These are phyloP conservation scores for Gnatocerus cornutus DNA, from an alignment of 2,888 invertebrate species.

Conservation along the genomic window DNA sequence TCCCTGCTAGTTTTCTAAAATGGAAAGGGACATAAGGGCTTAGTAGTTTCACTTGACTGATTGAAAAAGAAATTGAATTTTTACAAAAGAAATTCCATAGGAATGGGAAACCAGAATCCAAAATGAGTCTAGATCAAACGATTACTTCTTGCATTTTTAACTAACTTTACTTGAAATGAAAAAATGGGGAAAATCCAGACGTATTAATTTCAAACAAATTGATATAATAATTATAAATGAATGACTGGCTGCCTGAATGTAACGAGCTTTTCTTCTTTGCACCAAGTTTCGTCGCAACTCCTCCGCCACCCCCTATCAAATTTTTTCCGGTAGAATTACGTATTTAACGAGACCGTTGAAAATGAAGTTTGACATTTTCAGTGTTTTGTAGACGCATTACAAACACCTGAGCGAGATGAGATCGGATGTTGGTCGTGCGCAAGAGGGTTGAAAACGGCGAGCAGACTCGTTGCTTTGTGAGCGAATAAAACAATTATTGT, in stretches of 20 bases:
- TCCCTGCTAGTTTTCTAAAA: neutral
- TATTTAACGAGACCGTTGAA: conserved; percentile 48
- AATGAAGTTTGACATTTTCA: conserved; percentile 56
- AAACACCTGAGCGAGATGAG: conserved; percentile 55
- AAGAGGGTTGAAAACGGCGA: conserved; percentile 57
- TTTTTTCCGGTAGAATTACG: conserved; percentile 42
- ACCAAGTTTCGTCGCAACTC: conserved; percentile 2
- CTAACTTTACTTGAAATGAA: too few relatives aligned
- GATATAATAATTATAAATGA: too few relatives aligned
- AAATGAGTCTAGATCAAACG: too few relatives aligned
- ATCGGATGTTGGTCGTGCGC: conserved; percentile 47
- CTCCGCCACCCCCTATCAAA: conserved; percentile 22
- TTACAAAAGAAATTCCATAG: too few relatives aligned
- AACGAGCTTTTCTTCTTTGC: neutral
- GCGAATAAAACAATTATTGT: conserved; percentile 71
- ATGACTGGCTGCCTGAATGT: neutral
- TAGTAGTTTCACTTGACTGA: too few relatives aligned
- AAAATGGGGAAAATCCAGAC: too few relatives aligned
- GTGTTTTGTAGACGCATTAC: conserved; percentile 55
- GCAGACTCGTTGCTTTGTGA: conserved; percentile 64
- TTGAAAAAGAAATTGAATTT: too few relatives aligned
- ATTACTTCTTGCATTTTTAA: too few relatives aligned
- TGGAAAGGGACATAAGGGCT: too few relatives aligned
- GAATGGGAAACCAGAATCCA: too few relatives aligned
- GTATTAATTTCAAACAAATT: too few relatives aligned